Evolutionary conservation across 30 jellyfish, hydroid and myxozoan species (phyloP).

Genomic region (Aurelia aurita): DNA sequence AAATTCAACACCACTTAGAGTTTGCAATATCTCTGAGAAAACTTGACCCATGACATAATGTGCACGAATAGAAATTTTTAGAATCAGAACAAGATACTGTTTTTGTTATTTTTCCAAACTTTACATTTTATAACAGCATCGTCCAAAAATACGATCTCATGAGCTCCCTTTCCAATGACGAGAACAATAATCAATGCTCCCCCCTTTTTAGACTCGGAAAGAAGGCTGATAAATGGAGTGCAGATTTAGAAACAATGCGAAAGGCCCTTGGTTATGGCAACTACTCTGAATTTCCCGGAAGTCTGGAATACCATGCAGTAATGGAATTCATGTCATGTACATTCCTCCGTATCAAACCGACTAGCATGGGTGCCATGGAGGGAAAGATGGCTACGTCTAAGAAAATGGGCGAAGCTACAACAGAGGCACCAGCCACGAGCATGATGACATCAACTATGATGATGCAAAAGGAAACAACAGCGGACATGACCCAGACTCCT

Average conservation of each 20-base stretch:
- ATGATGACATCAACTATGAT: not conserved
- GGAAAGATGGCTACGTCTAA: not conserved
- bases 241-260: conserved; percentile 72
- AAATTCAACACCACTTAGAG: no score
- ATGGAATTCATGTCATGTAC: conserved; percentile 73
- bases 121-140: no score
- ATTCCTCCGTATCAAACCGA: conserved; percentile 38
- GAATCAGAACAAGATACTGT: no score
- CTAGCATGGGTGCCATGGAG: not conserved
- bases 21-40: no score
- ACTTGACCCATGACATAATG: no score
- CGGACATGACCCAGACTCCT: not conserved
- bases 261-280: conserved; percentile 90
- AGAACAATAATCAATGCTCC: no score
- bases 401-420: conserved; percentile 1
- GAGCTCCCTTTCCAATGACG: no score
- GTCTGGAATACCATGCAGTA: conserved; percentile 66
- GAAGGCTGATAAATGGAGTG: conserved; percentile 47
- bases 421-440: conserved; percentile 10
- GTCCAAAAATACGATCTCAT: no score
- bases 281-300: conserved; percentile 74
- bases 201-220: conserved; percentile 15
- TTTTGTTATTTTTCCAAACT: no score
- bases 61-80: no score
- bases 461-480: not conserved